Evolutionary conservation across 2,888 invertebrate species (phyloP).

Genomic region (Hirtodrosophila alboralis): DNA sequence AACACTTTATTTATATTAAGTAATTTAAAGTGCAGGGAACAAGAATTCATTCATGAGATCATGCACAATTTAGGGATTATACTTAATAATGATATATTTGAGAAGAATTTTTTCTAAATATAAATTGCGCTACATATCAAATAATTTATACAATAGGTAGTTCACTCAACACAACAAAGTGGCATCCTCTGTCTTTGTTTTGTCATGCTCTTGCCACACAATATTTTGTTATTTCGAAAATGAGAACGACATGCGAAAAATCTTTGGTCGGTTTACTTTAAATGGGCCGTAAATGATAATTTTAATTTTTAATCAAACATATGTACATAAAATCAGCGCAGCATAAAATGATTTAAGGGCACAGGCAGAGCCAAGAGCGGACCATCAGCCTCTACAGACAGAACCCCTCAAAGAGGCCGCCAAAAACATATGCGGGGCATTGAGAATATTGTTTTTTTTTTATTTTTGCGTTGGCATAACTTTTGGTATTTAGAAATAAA

Average conservation of each 20-base stretch:
- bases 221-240: conserved; percentile 76
- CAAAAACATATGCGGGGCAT: conserved; percentile 56
- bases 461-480: conserved; percentile 22
- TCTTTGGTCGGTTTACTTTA: conserved; percentile 80
- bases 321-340: conserved; percentile 67
- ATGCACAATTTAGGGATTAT: conserved; percentile 4
- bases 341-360: conserved; percentile 70
- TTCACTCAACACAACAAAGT: conserved; percentile 29
- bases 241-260: conserved; percentile 83
- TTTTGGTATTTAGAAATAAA: conserved; percentile 11
- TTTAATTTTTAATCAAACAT: conserved; percentile 82
- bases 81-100: conserved; percentile 8
- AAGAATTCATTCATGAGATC: conserved; percentile 8
- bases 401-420: conserved; percentile 69
- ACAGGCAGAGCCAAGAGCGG: conserved; percentile 44
- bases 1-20: too few relatives aligned
- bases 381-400: conserved; percentile 16
- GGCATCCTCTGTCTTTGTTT: conserved; percentile 28
- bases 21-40: neutral
- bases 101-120: conserved; percentile 7
- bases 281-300: conserved; percentile 82
- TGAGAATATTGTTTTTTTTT: conserved; percentile 19
- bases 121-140: conserved; percentile 20
- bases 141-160: conserved; percentile 48
- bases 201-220: conserved; percentile 28